These are phyloP conservation scores for Sebastes matsubarae DNA, from an alignment of 2,797 vertebrate species.

Conservation along the genomic window DNA sequence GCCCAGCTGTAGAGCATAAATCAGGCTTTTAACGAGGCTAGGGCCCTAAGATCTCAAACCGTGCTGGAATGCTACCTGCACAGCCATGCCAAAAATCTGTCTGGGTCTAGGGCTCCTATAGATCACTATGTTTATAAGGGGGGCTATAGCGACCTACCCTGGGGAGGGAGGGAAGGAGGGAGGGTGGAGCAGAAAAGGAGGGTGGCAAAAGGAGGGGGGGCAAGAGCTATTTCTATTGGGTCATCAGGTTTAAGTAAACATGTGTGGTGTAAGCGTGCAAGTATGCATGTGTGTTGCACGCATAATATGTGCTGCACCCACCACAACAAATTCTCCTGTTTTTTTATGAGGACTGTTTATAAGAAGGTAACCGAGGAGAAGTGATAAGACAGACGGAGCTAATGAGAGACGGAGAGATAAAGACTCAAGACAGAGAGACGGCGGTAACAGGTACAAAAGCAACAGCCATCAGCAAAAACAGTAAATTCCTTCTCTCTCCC, in stretches of 20 bases:
- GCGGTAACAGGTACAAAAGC: conserved; percentile 14
- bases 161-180: conserved; percentile 49
- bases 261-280: conserved; percentile 25
- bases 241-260: conserved; percentile 74
- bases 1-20: conserved; percentile 81
- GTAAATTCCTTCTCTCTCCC: neutral
- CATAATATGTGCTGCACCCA: neutral
- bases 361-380: neutral
- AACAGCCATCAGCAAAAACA: neutral
- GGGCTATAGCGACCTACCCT: conserved; percentile 63
- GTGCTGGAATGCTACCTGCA: conserved; percentile 87
- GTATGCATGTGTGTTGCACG: conserved; percentile 24
- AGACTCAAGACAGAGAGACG: neutral
- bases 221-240: conserved; percentile 71
- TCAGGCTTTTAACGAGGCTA: conserved; percentile 81
- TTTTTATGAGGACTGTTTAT: conserved; percentile 19
- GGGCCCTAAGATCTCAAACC: conserved; percentile 84
- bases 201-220: conserved; percentile 54
- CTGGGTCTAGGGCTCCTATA: conserved; percentile 82
- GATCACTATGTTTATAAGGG: conserved; percentile 75
- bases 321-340: conserved; percentile 31
- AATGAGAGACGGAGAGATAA: conserved; percentile 11
- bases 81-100: conserved; percentile 90
- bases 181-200: conserved; percentile 54
- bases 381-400: neutral